A percentile compares a stretch with the other conserved stretches of the same genome.
phyloP scores from a whole-genome alignment of 2,113 vertebrate species.

The Promerops cafer region DNA sequence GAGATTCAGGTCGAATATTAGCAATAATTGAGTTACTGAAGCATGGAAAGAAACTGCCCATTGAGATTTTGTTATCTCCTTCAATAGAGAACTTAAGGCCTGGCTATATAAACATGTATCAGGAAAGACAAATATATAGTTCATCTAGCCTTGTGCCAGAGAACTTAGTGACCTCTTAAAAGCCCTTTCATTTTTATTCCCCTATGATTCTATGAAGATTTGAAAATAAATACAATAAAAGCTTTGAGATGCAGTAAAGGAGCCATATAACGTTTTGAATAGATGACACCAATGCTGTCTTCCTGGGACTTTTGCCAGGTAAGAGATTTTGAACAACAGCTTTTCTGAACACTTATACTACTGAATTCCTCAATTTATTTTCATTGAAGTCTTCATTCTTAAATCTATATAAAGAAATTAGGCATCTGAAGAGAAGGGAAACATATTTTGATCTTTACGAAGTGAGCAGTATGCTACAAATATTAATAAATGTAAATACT shows the following conservation, averaged over 20 bases:
- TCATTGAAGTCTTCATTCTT: neutral
- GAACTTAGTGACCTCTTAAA: neutral
- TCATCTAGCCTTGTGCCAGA: neutral
- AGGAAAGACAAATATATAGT: neutral
- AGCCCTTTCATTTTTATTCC: slow-evolving; percentile 2
- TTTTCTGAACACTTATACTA: neutral
- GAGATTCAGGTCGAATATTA: neutral
- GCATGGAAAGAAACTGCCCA: neutral
- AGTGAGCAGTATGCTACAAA: neutral
- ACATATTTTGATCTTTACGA: neutral
- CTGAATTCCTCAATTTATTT: neutral
- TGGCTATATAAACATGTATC: neutral
- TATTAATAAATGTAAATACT: neutral
- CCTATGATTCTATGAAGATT: slow-evolving; percentile 1
- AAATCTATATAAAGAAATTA: neutral
- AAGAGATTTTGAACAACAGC: slow-evolving; percentile 2
- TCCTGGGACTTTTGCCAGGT: slow-evolving; percentile 41
- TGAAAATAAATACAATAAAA: slow-evolving; percentile 49
- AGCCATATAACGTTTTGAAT: slow-evolving; percentile 8
- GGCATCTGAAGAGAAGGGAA: neutral
- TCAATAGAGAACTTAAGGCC: neutral
- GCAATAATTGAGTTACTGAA: neutral
- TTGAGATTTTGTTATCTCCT: neutral
- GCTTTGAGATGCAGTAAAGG: neutral
- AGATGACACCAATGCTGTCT: neutral